phyloP scores from a whole-genome alignment of 1,140 invertebrate species.

The Drosophila nigromelanica region DNA sequence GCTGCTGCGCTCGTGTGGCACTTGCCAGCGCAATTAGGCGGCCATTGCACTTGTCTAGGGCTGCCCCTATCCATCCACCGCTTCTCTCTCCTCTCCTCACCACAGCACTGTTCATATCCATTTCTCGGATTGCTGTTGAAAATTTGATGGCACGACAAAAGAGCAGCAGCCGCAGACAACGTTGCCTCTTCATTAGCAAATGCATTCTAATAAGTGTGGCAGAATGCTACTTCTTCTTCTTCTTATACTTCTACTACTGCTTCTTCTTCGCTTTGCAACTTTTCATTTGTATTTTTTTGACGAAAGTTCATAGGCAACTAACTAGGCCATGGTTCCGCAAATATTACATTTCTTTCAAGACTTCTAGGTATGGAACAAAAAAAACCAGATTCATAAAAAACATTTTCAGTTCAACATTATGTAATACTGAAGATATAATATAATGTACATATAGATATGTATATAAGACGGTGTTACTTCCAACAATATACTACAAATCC shows the following conservation, averaged over 20 bases:
- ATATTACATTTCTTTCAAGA: neutral
- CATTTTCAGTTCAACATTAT: neutral
- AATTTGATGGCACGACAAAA: constrained; percentile 48
- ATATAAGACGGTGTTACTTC: neutral
- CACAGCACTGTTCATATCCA: constrained; percentile 3
- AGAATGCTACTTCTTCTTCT: constrained; percentile 16
- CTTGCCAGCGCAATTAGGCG: constrained; percentile 72
- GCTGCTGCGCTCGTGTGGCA: constrained; percentile 51
- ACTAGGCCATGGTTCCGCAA: constrained; percentile 7
- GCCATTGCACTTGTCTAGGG: constrained; percentile 69
- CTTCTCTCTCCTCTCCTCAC: neutral
- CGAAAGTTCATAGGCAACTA: constrained; percentile 9
- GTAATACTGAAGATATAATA: neutral
- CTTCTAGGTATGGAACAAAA: neutral
- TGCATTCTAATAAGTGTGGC: constrained; percentile 55
- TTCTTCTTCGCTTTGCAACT: too few species aligned
- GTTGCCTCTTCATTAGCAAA: constrained; percentile 50
- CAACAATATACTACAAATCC: neutral
- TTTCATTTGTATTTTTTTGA: constrained; percentile 1
- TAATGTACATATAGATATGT: neutral
- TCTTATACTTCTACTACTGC: neutral
- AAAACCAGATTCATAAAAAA: neutral
- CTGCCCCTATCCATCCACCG: neutral
- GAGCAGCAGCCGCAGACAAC: constrained; percentile 29
- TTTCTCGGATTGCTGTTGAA: constrained; percentile 39